Percentiles rank a stretch among this genome's conserved stretches.
phyloP scores from a whole-genome alignment of 2,888 invertebrate genomes.

The Esperia sulphurella region DNA sequence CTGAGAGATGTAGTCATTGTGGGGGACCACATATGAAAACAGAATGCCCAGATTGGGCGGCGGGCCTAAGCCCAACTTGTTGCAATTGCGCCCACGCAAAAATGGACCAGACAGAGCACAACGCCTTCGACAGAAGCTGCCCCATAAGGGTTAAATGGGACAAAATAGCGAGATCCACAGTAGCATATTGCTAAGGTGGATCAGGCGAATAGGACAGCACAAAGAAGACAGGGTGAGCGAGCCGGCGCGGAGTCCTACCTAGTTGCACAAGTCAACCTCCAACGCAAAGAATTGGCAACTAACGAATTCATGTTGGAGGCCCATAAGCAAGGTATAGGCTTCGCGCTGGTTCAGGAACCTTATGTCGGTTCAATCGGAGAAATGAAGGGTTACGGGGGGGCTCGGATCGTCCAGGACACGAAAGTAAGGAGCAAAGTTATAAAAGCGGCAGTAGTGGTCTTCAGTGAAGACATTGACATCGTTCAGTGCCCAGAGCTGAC shows the following conservation, averaged over 20 bases:
- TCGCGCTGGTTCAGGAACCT: no score
- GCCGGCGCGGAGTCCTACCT: slow-evolving; percentile 2
- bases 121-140: background rate
- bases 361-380: no score
- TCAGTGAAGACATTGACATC: no score
- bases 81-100: slow-evolving; percentile 5
- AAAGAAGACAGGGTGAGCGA: background rate
- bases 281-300: no score
- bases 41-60: background rate
- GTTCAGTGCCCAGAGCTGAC: no score
- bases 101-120: background rate
- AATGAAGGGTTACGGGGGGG: no score
- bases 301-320: no score
- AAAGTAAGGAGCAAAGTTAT: no score
- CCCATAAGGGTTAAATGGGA: slow-evolving; percentile 6
- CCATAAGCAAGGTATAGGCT: no score
- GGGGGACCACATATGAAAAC: background rate
- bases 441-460: no score
- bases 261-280: slow-evolving; percentile 9
- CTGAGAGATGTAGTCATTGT: slow-evolving; percentile 11
- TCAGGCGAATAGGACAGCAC: no score
- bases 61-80: background rate
- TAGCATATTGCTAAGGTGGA: slow-evolving; percentile 14
- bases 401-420: no score
- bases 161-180: slow-evolving; percentile 6